Percentiles rank a stretch among this genome's conserved stretches.
phyloP scores from a whole-genome alignment of 2,113 vertebrate species.

The Hassar affinis region DNA sequence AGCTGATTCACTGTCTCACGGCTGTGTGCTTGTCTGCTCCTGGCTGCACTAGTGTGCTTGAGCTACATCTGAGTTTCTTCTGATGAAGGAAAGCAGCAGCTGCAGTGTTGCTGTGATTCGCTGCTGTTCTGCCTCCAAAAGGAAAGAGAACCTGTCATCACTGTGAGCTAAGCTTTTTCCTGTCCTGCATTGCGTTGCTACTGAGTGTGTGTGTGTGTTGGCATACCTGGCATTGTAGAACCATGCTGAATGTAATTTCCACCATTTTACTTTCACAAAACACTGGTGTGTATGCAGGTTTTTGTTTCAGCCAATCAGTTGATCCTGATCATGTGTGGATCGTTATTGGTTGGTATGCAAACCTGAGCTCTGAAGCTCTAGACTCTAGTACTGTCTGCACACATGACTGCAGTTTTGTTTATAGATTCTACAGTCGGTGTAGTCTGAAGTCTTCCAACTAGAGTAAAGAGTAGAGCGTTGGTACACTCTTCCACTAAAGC shows the following conservation, averaged over 20 bases:
- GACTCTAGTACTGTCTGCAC: conserved; percentile 17
- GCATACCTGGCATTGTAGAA: not conserved
- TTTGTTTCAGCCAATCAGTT: not conserved
- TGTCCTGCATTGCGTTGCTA: conserved; percentile 8
- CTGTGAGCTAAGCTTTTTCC: conserved; percentile 49
- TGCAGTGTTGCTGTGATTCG: not conserved
- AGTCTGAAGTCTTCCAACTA: conserved; percentile 15
- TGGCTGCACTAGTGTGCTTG: conserved; percentile 35
- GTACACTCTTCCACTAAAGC: conserved; percentile 9
- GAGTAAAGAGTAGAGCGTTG: not conserved
- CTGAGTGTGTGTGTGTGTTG: not conserved
- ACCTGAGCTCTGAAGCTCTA: not conserved
- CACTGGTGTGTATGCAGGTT: not conserved
- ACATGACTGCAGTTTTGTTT: not conserved
- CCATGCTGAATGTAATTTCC: conserved; percentile 15
- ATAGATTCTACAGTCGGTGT: conserved; percentile 1
- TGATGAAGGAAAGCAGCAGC: conserved; percentile 8
- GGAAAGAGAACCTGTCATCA: conserved; percentile 34
- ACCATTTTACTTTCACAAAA: not conserved
- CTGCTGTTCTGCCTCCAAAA: conserved; percentile 23
- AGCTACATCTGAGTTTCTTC: conserved; percentile 23
- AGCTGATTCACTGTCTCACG: conserved; percentile 28
- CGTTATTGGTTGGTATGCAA: not conserved
- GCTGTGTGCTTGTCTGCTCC: conserved; percentile 26
- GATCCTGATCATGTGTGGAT: not conserved